Conservation (phyloP, 2,888 invertebrate genomes). For the Carcina quercana region DNA sequence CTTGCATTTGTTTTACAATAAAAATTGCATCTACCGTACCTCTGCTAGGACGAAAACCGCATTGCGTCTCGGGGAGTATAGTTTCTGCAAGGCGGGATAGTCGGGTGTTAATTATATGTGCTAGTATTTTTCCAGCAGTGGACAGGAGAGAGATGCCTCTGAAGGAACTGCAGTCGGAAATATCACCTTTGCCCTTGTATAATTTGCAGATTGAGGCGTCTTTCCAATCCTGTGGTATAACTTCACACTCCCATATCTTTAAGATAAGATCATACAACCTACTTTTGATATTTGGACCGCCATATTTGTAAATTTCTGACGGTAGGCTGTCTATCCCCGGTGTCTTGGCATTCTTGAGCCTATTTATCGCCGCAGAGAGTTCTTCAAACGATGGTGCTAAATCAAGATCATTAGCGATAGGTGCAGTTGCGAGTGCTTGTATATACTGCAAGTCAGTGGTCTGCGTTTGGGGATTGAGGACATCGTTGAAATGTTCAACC, state of each 20-base stretch:
- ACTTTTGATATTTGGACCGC: not conserved
- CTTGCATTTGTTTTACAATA: conserved; percentile 5
- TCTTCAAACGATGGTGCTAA: not conserved
- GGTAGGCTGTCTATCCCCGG: not conserved
- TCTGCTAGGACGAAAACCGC: conserved; percentile 15
- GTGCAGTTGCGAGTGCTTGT: not conserved
- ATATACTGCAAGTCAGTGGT: not conserved
- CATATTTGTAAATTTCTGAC: not conserved
- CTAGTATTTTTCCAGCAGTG: not conserved
- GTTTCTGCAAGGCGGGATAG: conserved; percentile 8
- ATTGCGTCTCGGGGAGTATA: conserved; percentile 17
- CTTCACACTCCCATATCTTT: not conserved
- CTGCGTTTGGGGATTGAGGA: not conserved
- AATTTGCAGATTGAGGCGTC: not conserved
- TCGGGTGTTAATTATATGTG: conserved; percentile 5
- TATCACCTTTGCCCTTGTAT: not conserved
- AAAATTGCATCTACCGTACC: conserved; percentile 15
- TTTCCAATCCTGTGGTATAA: not conserved
- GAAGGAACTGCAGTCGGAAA: not conserved
- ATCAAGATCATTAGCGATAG: not conserved
- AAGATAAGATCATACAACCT: not conserved
- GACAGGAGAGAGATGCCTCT: not conserved
- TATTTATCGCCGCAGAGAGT: not conserved
- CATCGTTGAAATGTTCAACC: not conserved
- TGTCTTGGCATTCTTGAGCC: not conserved